phyloP scores from a whole-genome alignment of 2,797 vertebrate genomes.

The Phylloscopus collybita region DNA sequence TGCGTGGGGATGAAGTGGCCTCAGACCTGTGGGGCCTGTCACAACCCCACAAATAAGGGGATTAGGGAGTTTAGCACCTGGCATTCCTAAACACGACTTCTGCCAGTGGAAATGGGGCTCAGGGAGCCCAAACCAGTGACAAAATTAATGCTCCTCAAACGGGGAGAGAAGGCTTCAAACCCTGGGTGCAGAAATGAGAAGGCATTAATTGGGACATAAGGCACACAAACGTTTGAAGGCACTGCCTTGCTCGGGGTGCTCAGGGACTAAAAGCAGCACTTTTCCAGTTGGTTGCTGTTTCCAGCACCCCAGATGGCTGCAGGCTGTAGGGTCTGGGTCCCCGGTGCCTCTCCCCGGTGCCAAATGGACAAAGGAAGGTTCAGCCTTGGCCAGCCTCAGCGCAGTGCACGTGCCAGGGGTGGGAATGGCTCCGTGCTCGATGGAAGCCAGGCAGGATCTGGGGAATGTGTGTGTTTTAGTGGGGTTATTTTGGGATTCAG shows the following conservation, averaged over 20 bases:
- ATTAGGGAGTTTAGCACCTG: slow-evolving; percentile 1
- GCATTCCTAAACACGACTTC: background rate
- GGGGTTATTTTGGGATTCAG: slow-evolving; percentile 1
- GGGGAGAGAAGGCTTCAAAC: background rate
- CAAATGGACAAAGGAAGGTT: slow-evolving; percentile 13
- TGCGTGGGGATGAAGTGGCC: background rate
- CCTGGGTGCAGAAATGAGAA: background rate
- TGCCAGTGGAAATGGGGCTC: background rate
- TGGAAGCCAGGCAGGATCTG: background rate
- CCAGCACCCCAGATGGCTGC: background rate
- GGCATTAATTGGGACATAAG: slow-evolving; percentile 10
- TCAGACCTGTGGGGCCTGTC: background rate
- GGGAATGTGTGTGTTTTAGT: background rate
- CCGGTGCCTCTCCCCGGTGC: background rate
- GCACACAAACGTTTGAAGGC: slow-evolving; percentile 41
- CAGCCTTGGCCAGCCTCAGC: background rate
- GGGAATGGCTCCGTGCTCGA: background rate
- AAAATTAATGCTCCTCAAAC: background rate
- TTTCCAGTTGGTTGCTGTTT: slow-evolving; percentile 20
- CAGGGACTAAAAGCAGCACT: background rate
- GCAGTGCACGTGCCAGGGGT: background rate
- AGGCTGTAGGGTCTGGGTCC: background rate
- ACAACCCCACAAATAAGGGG: background rate
- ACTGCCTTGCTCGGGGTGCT: background rate
- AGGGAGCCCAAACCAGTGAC: background rate